These are phyloP conservation scores for Scaptomyza tumidula DNA, from an alignment of 2,888 invertebrate genomes.

Conservation along the genomic window DNA sequence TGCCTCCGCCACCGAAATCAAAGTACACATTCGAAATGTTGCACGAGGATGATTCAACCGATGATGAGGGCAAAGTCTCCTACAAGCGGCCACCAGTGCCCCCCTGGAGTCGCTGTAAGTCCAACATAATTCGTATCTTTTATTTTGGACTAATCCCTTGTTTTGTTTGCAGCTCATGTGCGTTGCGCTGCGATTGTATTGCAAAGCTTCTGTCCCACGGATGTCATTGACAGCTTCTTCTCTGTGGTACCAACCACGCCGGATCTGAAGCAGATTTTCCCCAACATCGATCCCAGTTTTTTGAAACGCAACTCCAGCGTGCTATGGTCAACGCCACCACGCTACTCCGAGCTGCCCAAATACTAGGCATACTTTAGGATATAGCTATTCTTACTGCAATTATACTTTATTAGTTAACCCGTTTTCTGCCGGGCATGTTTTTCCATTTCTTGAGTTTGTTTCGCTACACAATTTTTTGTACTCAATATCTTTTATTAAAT, in stretches of 20 bases:
- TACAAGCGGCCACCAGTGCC: conserved; percentile 82
- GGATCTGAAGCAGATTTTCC: conserved; percentile 89
- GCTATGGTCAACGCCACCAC: conserved; percentile 90
- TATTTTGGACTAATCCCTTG: neutral
- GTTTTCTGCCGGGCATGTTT: conserved; percentile 15
- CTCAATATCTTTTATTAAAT: conserved; percentile 30
- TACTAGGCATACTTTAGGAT: conserved; percentile 61
- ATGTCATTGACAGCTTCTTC: conserved; percentile 87
- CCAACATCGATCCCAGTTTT: conserved; percentile 87
- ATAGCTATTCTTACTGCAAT: conserved; percentile 23
- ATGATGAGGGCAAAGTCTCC: conserved; percentile 83
- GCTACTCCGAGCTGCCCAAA: conserved; percentile 86
- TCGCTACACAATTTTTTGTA: conserved; percentile 23
- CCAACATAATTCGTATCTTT: neutral
- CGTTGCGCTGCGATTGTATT: conserved; percentile 85
- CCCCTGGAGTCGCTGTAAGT: conserved; percentile 85
- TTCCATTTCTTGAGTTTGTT: conserved; percentile 11
- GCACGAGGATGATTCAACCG: conserved; percentile 84
- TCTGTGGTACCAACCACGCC: conserved; percentile 87
- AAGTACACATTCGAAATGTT: conserved; percentile 84
- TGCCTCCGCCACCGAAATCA: conserved; percentile 72
- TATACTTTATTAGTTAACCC: conserved; percentile 1
- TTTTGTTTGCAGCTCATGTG: conserved; percentile 74
- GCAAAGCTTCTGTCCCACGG: conserved; percentile 84
- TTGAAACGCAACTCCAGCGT: conserved; percentile 90